Conservation (phyloP, 2,797 vertebrate genomes). For the Dryobates pubescens region DNA sequence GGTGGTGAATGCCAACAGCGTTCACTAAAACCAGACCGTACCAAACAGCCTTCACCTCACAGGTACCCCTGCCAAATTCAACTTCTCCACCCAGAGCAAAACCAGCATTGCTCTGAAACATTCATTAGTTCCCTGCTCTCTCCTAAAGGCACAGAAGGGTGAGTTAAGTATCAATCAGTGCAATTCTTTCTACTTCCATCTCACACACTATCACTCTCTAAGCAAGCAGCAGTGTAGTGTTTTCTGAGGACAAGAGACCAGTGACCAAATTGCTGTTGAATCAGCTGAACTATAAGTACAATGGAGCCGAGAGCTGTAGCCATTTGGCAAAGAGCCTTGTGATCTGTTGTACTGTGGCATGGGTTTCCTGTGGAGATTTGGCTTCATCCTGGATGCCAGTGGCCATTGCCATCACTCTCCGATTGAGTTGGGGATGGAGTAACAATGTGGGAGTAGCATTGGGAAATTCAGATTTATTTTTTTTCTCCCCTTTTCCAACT, state of each 20-base stretch:
- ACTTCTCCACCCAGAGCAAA: background rate
- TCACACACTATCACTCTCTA: background rate
- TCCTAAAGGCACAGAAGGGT: background rate
- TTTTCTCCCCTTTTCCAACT: conserved; percentile 3
- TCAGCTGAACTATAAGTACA: conserved; percentile 40
- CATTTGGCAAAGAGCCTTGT: conserved; percentile 53
- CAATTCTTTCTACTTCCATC: background rate
- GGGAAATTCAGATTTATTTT: conserved; percentile 29
- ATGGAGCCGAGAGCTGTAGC: conserved; percentile 43
- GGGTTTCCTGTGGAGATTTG: conserved; percentile 51
- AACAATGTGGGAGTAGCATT: conserved; percentile 32
- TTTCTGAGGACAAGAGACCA: conserved; percentile 57
- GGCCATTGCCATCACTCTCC: conserved; percentile 28
- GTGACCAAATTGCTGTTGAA: conserved; percentile 42
- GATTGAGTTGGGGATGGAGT: conserved; percentile 44
- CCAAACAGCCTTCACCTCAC: background rate
- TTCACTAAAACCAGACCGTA: background rate
- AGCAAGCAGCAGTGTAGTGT: background rate
- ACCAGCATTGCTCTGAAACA: background rate
- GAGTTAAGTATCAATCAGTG: background rate
- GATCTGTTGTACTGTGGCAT: conserved; percentile 54
- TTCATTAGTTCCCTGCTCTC: background rate
- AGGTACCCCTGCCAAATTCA: background rate
- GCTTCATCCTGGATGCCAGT: background rate
- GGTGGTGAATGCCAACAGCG: background rate